phyloP scores from a whole-genome alignment of 2,797 vertebrate species.

The Graptemys geographica region DNA sequence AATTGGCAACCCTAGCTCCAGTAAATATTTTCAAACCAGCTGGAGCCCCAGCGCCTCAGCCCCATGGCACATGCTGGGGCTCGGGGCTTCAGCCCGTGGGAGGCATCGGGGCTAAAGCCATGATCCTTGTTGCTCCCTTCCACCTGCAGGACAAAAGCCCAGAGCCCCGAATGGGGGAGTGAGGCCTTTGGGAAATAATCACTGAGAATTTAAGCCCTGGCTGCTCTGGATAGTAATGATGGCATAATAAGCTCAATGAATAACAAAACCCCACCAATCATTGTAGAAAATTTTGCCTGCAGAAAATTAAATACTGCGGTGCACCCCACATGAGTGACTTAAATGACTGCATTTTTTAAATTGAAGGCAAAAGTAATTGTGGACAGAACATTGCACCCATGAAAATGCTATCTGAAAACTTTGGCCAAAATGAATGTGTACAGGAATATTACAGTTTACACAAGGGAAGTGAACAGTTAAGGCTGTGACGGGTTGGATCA shows the following conservation, averaged over 20 bases:
- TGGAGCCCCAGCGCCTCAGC: too few relatives aligned
- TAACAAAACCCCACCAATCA: slow-evolving; percentile 29
- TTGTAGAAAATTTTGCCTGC: not conserved
- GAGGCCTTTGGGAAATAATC: too few relatives aligned
- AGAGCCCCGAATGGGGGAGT: too few relatives aligned
- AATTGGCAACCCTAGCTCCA: too few relatives aligned
- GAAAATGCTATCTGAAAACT: not conserved
- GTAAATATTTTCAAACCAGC: too few relatives aligned
- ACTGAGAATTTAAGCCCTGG: too few relatives aligned
- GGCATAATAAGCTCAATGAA: not conserved
- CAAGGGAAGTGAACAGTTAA: not conserved
- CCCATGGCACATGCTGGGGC: too few relatives aligned
- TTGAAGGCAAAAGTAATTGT: not conserved
- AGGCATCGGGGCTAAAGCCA: too few relatives aligned
- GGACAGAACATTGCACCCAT: not conserved
- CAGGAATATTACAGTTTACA: not conserved
- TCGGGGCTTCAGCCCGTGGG: too few relatives aligned
- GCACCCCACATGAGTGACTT: not conserved
- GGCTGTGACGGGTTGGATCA: too few relatives aligned
- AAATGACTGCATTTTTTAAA: not conserved
- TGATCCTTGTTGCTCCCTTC: too few relatives aligned
- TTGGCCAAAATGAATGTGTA: not conserved
- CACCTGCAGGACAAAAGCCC: too few relatives aligned
- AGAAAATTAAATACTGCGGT: not conserved
- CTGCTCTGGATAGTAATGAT: not conserved